A percentile compares a stretch with the other conserved stretches of the same genome.
phyloP scores from a whole-genome alignment of 2,113 vertebrate species.

The Tetrax tetrax region DNA sequence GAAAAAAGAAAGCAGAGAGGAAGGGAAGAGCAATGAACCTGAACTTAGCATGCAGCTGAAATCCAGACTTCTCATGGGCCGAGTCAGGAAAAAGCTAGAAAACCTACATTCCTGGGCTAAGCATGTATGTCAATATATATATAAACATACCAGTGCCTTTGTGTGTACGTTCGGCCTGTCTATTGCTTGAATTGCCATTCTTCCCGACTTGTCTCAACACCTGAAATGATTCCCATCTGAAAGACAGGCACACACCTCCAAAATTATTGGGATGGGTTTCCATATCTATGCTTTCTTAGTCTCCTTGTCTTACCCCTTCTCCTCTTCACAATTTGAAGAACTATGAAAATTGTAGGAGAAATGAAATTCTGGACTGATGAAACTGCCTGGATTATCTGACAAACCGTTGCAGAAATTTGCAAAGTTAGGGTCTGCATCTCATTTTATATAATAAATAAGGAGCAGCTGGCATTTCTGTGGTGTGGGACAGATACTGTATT shows the following conservation, averaged over 20 bases:
- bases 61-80: not conserved
- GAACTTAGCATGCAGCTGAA: not conserved
- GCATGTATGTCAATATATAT: not conserved
- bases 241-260: not conserved
- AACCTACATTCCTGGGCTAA: not conserved
- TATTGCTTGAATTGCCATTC: not conserved
- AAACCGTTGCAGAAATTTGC: not conserved
- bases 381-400: not conserved
- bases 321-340: not conserved
- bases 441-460: not conserved
- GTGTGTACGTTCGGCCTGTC: not conserved
- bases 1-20: not conserved
- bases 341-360: not conserved
- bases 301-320: not conserved
- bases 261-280: not conserved
- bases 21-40: not conserved
- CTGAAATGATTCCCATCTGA: not conserved
- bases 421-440: not conserved
- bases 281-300: not conserved
- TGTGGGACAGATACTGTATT: not conserved
- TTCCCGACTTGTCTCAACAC: not conserved
- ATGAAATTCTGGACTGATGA: not conserved
- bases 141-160: fast-evolving
- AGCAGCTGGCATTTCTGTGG: not conserved
- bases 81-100: not conserved